These are phyloP conservation scores for Cichlasoma orientale DNA, from an alignment of 2,797 vertebrate genomes.

Conservation along the genomic window DNA sequence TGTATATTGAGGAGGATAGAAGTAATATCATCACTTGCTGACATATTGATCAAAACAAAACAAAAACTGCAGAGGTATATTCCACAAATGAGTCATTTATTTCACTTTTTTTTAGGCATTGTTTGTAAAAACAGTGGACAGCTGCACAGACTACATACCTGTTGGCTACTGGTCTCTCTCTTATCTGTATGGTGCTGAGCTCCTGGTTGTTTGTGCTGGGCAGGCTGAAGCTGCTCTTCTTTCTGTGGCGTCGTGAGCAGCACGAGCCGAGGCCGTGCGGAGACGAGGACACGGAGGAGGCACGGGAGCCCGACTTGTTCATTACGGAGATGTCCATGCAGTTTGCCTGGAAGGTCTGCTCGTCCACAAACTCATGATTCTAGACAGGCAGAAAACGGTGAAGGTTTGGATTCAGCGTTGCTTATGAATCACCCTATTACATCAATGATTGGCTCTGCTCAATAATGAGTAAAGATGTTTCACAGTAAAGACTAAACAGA, in stretches of 20 bases:
- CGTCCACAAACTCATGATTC: conserved; percentile 98
- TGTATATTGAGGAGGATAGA: not conserved
- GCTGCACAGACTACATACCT: conserved; percentile 80
- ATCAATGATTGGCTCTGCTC: conserved; percentile 37
- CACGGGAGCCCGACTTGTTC: conserved; percentile 89
- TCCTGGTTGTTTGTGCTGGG: conserved; percentile 94
- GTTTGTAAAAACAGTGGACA: not conserved
- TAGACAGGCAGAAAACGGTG: conserved; percentile 57
- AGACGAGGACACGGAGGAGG: conserved; percentile 87
- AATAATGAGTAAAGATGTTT: conserved; percentile 68
- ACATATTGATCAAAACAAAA: not conserved
- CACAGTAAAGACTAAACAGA: conserved; percentile 54
- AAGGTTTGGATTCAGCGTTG: conserved; percentile 7
- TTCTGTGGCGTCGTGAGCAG: conserved; percentile 92
- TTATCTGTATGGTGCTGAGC: conserved; percentile 97
- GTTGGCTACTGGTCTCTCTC: conserved; percentile 93
- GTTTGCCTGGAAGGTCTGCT: conserved; percentile 94
- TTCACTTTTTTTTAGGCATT: not conserved
- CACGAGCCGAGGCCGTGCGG: conserved; percentile 87
- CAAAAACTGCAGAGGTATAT: too few relatives aligned
- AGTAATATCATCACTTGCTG: not conserved
- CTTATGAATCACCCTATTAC: conserved; percentile 54
- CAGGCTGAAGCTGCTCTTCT: conserved; percentile 91
- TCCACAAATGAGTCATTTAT: not conserved
- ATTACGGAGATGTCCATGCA: conserved; percentile 93